Evolutionary conservation across 2,797 vertebrate species (phyloP), one percentile per base, ranked within the genome.

Genomic region (Miichthys miiuy): DNA sequence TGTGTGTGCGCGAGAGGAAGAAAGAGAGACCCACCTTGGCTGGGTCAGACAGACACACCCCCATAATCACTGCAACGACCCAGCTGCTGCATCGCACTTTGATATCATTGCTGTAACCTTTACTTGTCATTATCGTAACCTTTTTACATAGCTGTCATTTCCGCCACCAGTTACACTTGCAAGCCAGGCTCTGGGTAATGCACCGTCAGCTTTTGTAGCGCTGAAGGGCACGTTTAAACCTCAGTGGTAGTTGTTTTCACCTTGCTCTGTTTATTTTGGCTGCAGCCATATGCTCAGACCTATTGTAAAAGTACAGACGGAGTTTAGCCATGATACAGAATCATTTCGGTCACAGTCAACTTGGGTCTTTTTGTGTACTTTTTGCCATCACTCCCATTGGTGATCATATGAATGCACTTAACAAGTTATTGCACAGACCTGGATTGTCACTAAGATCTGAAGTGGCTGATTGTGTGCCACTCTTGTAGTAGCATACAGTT

Each of bases 21-120:
- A 65, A 60, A 65, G 68, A 67, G 70, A 74, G 61, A 88, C 80
- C 85, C 88, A 91, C 89, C 89, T 87, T 88, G 80, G 87, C 75
- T 79, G 79, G 86, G 87, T 90, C 90, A 89, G 82, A 89, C 88
- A 80, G 79, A 86, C 88, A 83, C 84, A 63, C 86, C 80, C 84
- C 81, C 81, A 80, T 91, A 90, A 92, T 92, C 87, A 87, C 79
- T 72, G 76, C 82, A 81, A 62, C 44, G 73, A 87, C 85, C 83
- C 79, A 77, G 82, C 87, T 86, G 88, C 81, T 82, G 80, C 84
- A 50, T 79, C 21, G 46, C 81, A 82, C 91, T 90, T 89, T 91
- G 87, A 89, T 92, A 87, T 92, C 85, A 92, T 90, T 89, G 84
- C 87, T 74, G 80, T 87, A 91, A 91, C 92, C 91, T 93, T 92